Percentiles rank a stretch among this genome's conserved stretches.
These are phyloP conservation scores for mouse (Mus musculus) DNA, from an alignment of 2,113 vertebrate species.

Conservation along the genomic window DNA sequence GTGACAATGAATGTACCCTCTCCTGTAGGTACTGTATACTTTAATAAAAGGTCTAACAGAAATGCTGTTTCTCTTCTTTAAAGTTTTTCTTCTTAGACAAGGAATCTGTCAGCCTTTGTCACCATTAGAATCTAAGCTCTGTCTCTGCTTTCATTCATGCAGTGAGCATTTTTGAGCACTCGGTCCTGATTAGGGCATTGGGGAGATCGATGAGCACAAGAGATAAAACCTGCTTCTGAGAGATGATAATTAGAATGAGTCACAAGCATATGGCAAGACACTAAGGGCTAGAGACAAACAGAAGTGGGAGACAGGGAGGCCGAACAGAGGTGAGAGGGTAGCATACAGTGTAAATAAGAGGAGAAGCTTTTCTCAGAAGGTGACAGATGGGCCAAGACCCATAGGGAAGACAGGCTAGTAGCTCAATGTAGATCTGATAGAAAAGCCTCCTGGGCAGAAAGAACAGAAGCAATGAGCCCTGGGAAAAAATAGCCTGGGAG, in stretches of 20 bases:
- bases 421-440: not conserved
- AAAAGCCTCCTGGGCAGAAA: not conserved
- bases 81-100: conserved; percentile 24
- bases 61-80: not conserved
- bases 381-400: not conserved
- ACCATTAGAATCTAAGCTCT: not conserved
- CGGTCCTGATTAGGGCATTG: not conserved
- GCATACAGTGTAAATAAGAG: not conserved
- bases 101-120: conserved; percentile 7
- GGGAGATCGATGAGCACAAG: not conserved
- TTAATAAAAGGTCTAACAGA: not conserved
- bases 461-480: not conserved
- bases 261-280: not conserved
- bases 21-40: not conserved
- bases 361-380: not conserved
- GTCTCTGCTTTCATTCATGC: not conserved
- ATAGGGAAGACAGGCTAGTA: not conserved
- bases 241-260: not conserved
- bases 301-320: no score
- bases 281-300: not conserved
- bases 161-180: not conserved
- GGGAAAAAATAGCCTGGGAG: not conserved
- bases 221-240: not conserved
- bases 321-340: not conserved
- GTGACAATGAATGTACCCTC: not conserved